These are phyloP conservation scores for Cherax destructor DNA, from an alignment of 1,140 invertebrate species.

Conservation along the genomic window DNA sequence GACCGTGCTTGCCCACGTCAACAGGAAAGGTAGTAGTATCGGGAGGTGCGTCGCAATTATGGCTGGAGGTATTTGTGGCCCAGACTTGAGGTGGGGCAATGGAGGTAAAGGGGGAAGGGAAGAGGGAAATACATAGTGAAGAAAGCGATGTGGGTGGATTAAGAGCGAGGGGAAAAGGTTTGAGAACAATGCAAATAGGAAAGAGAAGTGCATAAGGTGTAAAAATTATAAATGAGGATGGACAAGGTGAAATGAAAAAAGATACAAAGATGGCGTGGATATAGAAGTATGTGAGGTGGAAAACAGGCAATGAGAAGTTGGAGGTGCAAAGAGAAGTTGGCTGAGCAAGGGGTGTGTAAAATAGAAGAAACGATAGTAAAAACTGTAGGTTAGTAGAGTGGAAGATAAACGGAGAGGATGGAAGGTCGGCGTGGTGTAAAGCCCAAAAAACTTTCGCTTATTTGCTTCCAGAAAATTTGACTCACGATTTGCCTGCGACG, in stretches of 20 bases:
- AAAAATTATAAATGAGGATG: too few relatives aligned
- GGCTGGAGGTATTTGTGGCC: neutral
- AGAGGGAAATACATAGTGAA: neutral
- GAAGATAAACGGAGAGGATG: too few relatives aligned
- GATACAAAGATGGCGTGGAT: neutral
- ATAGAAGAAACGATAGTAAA: too few relatives aligned
- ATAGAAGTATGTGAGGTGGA: neutral
- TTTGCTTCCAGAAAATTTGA: neutral
- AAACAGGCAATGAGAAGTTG: neutral
- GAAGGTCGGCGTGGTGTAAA: neutral
- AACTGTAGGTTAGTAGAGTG: too few relatives aligned
- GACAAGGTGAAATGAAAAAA: neutral
- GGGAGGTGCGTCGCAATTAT: neutral
- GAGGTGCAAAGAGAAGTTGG: neutral
- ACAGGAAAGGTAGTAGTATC: neutral
- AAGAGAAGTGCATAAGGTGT: too few relatives aligned
- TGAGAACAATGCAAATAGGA: too few relatives aligned
- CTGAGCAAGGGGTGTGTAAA: too few relatives aligned
- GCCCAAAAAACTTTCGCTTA: neutral
- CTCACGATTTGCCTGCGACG: too few relatives aligned
- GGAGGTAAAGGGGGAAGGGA: neutral
- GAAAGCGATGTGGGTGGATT: neutral
- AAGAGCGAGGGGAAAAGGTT: too few relatives aligned
- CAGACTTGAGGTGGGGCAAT: neutral
- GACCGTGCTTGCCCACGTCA: neutral